Evolutionary conservation across 1,140 invertebrate species (phyloP).

Genomic region (Nephila pilipes): DNA sequence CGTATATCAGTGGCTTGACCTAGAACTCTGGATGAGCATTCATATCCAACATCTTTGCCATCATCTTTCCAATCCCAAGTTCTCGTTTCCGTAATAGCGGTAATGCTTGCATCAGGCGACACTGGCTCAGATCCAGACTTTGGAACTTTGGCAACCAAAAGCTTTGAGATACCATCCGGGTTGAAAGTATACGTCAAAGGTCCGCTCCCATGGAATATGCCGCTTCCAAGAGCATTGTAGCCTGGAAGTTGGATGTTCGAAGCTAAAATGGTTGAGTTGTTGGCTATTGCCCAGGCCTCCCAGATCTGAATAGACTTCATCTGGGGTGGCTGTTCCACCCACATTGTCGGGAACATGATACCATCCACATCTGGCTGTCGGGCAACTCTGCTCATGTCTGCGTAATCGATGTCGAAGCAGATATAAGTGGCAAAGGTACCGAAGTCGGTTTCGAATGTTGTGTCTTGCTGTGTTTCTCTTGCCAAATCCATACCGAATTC

Average conservation of each 20-base stretch:
- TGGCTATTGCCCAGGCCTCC: slow-evolving; percentile 83
- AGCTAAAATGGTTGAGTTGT: slow-evolving; percentile 84
- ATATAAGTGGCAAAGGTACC: slow-evolving; percentile 87
- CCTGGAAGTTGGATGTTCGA: slow-evolving; percentile 83
- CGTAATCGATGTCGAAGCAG: slow-evolving; percentile 87
- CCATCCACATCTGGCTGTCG: slow-evolving; percentile 83
- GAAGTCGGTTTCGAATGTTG: slow-evolving; percentile 84
- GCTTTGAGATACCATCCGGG: slow-evolving; percentile 52
- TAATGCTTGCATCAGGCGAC: not conserved
- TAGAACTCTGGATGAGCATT: slow-evolving; percentile 11
- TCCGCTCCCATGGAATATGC: slow-evolving; percentile 70
- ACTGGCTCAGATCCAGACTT: not conserved
- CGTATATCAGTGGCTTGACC: not conserved
- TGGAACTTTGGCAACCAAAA: slow-evolving; percentile 62
- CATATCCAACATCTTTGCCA: slow-evolving; percentile 19
- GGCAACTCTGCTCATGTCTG: slow-evolving; percentile 25
- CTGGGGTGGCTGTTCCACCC: slow-evolving; percentile 88
- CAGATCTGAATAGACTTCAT: slow-evolving; percentile 83
- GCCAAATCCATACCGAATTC: slow-evolving; percentile 84
- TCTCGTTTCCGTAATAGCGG: not conserved
- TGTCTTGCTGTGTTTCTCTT: slow-evolving; percentile 81
- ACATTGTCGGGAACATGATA: slow-evolving; percentile 86
- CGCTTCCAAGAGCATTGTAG: slow-evolving; percentile 73
- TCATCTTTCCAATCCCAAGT: slow-evolving; percentile 10
- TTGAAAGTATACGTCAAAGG: slow-evolving; percentile 57